A percentile compares a stretch with the other conserved stretches of the same genome.
phyloP scores from a whole-genome alignment of 2,888 invertebrate species.

The Protonemura montana region DNA sequence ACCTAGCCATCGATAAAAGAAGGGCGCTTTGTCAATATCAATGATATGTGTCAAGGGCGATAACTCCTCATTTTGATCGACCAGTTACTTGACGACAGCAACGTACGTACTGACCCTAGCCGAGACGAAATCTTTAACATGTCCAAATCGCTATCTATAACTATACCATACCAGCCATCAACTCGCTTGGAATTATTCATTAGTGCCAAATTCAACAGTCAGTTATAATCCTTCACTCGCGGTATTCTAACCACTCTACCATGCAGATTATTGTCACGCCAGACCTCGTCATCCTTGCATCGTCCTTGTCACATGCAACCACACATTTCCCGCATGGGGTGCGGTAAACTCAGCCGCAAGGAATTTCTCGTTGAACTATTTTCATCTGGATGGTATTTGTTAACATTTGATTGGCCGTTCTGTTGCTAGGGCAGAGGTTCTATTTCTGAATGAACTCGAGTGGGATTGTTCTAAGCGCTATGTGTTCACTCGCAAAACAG shows the following conservation, averaged over 20 bases:
- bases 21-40: not conserved
- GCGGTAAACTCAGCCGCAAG: not conserved
- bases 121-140: slow-evolving; percentile 1
- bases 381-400: slow-evolving; percentile 4
- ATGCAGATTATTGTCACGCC: slow-evolving; percentile 10
- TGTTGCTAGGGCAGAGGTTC: slow-evolving; percentile 30
- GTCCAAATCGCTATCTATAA: not conserved
- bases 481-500: not conserved
- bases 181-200: slow-evolving; percentile 51
- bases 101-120: not conserved
- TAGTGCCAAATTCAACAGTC: slow-evolving; percentile 25
- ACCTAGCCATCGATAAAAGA: not conserved
- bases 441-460: slow-evolving; percentile 12
- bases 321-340: not conserved
- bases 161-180: not conserved
- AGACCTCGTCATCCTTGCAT: not conserved
- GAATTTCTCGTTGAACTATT: slow-evolving; percentile 26
- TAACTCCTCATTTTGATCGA: not conserved
- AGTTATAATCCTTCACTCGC: not conserved
- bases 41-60: not conserved
- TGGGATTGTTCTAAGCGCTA: slow-evolving; percentile 4
- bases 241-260: not conserved
- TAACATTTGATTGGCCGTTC: slow-evolving; percentile 36
- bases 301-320: not conserved
- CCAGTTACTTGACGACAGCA: not conserved